These are phyloP conservation scores for Tanytarsus gracilentus DNA, from an alignment of 2,888 invertebrate species.

Conservation along the genomic window DNA sequence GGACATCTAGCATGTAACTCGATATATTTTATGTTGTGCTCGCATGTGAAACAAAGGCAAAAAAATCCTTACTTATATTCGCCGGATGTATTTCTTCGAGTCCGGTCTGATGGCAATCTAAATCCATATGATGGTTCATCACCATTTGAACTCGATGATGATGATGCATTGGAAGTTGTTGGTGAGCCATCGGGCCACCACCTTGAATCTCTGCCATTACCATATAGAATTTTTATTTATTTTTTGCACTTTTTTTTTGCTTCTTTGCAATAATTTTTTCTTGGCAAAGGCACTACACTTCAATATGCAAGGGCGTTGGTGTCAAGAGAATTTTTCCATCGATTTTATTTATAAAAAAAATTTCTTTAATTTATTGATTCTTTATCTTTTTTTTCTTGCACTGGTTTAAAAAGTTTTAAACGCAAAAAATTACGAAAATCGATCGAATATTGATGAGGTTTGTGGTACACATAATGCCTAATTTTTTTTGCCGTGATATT, in stretches of 20 bases:
- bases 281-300: not conserved
- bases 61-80: slow-evolving; percentile 28
- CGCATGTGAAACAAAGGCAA: too few relatives aligned
- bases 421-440: too few relatives aligned
- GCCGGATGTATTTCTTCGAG: slow-evolving; percentile 12
- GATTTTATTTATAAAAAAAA: too few relatives aligned
- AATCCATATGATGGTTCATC: slow-evolving; percentile 49
- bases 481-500: too few relatives aligned
- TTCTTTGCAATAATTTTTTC: not conserved
- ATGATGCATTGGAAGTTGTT: slow-evolving; percentile 48
- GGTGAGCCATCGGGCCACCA: slow-evolving; percentile 56
- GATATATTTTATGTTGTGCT: too few relatives aligned
- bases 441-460: too few relatives aligned
- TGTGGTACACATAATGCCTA: too few relatives aligned
- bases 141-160: slow-evolving; percentile 51
- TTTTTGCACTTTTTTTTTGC: not conserved
- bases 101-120: slow-evolving; percentile 34
- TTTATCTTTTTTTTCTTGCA: too few relatives aligned
- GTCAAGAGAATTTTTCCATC: too few relatives aligned
- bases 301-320: too few relatives aligned
- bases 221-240: slow-evolving; percentile 39
- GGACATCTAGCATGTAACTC: not conserved
- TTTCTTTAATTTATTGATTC: too few relatives aligned
- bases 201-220: slow-evolving; percentile 52
- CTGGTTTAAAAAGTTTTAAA: too few relatives aligned